phyloP scores from a whole-genome alignment of 2,113 vertebrate genomes.

The Cyphomyrus discorhynchus region DNA sequence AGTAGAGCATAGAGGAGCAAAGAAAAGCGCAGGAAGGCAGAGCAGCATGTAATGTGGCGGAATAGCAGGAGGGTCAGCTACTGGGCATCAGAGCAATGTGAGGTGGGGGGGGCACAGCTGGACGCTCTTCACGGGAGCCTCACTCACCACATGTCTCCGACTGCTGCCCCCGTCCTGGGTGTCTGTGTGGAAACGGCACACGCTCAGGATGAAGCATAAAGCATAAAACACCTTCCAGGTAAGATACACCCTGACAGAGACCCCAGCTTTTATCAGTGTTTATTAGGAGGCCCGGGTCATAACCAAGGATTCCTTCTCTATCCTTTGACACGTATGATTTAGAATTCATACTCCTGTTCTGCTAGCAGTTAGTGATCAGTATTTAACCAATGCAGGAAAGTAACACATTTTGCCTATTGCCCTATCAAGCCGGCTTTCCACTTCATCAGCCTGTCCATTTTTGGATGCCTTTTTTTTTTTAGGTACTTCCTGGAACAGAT shows the following conservation, averaged over 20 bases:
- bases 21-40: neutral
- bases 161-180: conserved; percentile 68
- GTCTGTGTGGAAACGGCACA: conserved; percentile 57
- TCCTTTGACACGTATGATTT: neutral
- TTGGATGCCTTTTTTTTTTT: neutral
- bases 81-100: neutral
- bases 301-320: neutral
- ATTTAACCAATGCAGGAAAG: neutral
- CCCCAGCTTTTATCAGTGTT: neutral
- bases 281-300: neutral
- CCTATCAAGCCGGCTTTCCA: neutral
- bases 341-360: neutral
- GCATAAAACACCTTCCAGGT: neutral
- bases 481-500: neutral
- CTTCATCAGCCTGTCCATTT: neutral
- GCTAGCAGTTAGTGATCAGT: neutral
- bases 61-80: neutral
- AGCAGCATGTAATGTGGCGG: neutral
- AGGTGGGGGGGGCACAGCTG: neutral
- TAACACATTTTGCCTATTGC: neutral
- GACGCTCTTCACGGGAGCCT: conserved; percentile 54
- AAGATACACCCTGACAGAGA: neutral
- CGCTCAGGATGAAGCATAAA: neutral
- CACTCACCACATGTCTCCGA: conserved; percentile 82
- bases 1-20: neutral